A percentile compares a stretch with the other conserved stretches of the same genome.
phyloP scores from a whole-genome alignment of 2,888 invertebrate genomes.

The Iphiclides podalirius region DNA sequence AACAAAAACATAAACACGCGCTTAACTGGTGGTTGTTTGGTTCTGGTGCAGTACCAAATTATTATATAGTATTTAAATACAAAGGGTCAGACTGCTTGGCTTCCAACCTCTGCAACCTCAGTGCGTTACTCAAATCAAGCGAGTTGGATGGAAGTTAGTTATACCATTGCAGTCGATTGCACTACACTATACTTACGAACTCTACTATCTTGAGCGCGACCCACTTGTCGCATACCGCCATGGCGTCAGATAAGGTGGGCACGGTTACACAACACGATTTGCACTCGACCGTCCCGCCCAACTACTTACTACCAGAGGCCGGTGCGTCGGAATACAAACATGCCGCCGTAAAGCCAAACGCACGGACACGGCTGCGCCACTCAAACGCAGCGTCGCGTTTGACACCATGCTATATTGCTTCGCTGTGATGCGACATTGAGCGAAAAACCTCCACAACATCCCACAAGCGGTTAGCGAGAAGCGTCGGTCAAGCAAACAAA shows the following conservation, averaged over 20 bases:
- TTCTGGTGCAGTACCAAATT: too few species aligned
- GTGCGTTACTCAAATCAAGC: too few species aligned
- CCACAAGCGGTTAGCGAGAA: slow-evolving; percentile 15
- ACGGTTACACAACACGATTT: slow-evolving; percentile 30
- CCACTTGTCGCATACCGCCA: slow-evolving; percentile 78
- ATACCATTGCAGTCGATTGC: too few species aligned
- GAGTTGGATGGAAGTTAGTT: too few species aligned
- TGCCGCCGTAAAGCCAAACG: too few species aligned
- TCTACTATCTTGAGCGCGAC: slow-evolving; percentile 77
- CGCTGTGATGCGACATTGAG: slow-evolving; percentile 55
- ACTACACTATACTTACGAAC: slow-evolving; percentile 73
- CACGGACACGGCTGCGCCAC: slow-evolving; percentile 51
- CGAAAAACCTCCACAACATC: slow-evolving; percentile 35
- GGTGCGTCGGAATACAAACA: slow-evolving; percentile 23
- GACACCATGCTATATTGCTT: slow-evolving; percentile 48
- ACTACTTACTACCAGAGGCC: slow-evolving; percentile 18
- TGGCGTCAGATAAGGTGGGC: slow-evolving; percentile 38
- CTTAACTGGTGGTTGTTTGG: too few species aligned
- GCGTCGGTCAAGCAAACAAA: slow-evolving; percentile 11
- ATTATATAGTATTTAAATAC: too few species aligned
- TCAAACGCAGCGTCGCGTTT: slow-evolving; percentile 56
- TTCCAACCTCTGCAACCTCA: too few species aligned
- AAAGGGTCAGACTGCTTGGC: too few species aligned
- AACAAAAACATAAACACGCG: too few species aligned
- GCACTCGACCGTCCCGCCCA: slow-evolving; percentile 19